phyloP scores from a whole-genome alignment of 2,888 invertebrate genomes.

The Sphaeridia pumilis region DNA sequence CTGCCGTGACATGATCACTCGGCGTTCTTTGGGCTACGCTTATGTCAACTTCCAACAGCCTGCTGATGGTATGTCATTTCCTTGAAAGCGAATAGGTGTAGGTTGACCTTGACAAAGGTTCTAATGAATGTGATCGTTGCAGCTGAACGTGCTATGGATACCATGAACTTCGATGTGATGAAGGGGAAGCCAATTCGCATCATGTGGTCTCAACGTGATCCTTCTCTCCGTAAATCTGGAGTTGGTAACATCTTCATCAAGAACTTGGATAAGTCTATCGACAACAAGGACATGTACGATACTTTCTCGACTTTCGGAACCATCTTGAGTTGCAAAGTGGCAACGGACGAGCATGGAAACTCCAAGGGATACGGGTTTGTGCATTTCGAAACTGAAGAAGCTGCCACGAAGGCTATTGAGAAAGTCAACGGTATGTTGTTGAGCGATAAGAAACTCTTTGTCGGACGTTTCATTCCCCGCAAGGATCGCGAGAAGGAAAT shows the following conservation, averaged over 20 bases:
- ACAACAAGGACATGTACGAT: conserved; percentile 99
- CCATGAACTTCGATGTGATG: conserved; percentile 98
- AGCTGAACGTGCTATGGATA: conserved; percentile 98
- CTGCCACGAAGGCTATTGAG: conserved; percentile 92
- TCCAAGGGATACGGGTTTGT: conserved; percentile 98
- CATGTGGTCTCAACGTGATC: conserved; percentile 99
- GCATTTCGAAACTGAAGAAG: conserved; percentile 97
- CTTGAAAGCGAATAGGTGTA: neutral
- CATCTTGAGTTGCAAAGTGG: conserved; percentile 94
- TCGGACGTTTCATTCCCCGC: conserved; percentile 95
- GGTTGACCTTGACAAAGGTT: too few species aligned
- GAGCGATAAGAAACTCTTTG: conserved; percentile 95
- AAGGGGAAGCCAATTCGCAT: conserved; percentile 97
- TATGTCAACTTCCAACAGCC: conserved; percentile 99
- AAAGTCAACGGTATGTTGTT: conserved; percentile 99
- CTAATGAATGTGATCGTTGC: too few species aligned
- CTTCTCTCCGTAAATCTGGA: conserved; percentile 93
- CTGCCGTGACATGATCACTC: conserved; percentile 94
- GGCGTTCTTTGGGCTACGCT: conserved; percentile 96
- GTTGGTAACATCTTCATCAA: conserved; percentile 99
- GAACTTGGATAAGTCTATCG: conserved; percentile 94
- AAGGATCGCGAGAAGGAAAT: conserved; percentile 96
- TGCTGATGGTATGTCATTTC: conserved; percentile 73
- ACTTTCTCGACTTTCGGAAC: conserved; percentile 99
- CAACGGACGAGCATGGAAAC: conserved; percentile 85